Conservation (phyloP, 2,888 invertebrate genomes). For the Fragum fragum region DNA sequence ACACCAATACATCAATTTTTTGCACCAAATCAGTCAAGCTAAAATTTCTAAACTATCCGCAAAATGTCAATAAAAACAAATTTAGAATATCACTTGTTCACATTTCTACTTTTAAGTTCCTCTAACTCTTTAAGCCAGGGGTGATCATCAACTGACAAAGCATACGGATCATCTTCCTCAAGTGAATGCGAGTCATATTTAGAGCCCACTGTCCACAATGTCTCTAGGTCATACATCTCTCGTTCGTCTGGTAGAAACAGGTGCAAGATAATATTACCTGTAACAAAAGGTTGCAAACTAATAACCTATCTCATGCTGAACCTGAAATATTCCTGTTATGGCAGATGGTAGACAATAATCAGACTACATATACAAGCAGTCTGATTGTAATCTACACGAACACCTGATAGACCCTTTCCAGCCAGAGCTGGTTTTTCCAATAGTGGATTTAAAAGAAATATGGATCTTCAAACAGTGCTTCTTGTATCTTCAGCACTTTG, state of each 20-base stretch:
- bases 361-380: too few relatives aligned
- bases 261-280: slow-evolving; percentile 97
- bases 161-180: slow-evolving; percentile 53
- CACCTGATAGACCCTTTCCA: too few relatives aligned
- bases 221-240: slow-evolving; percentile 94
- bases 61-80: not conserved
- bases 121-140: slow-evolving; percentile 67
- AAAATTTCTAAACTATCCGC: not conserved
- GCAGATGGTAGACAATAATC: too few relatives aligned
- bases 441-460: too few relatives aligned
- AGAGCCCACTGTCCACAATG: slow-evolving; percentile 95
- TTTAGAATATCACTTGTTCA: not conserved
- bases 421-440: too few relatives aligned
- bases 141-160: slow-evolving; percentile 56
- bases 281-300: slow-evolving; percentile 83
- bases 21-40: not conserved
- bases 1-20: not conserved
- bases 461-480: too few relatives aligned
- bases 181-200: slow-evolving; percentile 90
- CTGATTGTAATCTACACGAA: too few relatives aligned
- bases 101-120: not conserved
- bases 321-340: too few relatives aligned
- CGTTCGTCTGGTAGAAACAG: slow-evolving; percentile 92
- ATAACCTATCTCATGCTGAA: too few relatives aligned
- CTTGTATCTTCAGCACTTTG: too few relatives aligned